Evolutionary conservation across 2,888 invertebrate genomes (phyloP), one percentile per base, ranked within the genome.

Genomic region (Pristionchus entomophagus): DNA sequence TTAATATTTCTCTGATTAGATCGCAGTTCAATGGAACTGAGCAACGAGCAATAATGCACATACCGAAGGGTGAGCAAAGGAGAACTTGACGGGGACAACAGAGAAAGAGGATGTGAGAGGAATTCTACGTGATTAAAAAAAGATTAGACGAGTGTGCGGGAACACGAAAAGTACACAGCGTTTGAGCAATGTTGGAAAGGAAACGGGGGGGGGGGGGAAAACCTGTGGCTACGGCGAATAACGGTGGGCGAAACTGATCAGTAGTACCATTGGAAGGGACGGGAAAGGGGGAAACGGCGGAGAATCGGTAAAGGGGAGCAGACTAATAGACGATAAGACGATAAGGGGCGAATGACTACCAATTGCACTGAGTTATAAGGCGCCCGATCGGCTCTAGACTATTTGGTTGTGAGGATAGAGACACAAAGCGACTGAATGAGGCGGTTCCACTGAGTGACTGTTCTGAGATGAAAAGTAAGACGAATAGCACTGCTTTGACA

Each of bases 321-420:
- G 51, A 78, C 73, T 38, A 10, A 12, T 45, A 12, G 41, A 41
- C 41, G 73, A 73, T 73, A 73, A 73, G 73, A 73, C 26, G 41
- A 73, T 65, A 65, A 38, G 73, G 26, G 56, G 41, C 10, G 73
- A 12, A 41, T 45, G 73, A 73, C 73, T 73, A 45, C 73, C 73
- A 45, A 73, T 73, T 73, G 73, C 73, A 41, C 73, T 73, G 19
- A 19, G 22, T 65, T 35, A 4, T 4, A 65, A 35, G 65, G 35
- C 35, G 35, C 32, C 29, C 1, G 35, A 1, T 17, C 19, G 38
- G n/a, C n/a, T n/a, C n/a, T n/a, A 41, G 38, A 73, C n/a, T 69
- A 41, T 45, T 73, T 22, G 10, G 26, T 41, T 14, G n/a, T n/a
- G 41, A 45, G 5, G 5, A 5, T 8, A 38, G 41, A 73, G 41